These are phyloP conservation scores for Bruchidius siliquastri DNA, from an alignment of 2,888 invertebrate species.

Conservation along the genomic window DNA sequence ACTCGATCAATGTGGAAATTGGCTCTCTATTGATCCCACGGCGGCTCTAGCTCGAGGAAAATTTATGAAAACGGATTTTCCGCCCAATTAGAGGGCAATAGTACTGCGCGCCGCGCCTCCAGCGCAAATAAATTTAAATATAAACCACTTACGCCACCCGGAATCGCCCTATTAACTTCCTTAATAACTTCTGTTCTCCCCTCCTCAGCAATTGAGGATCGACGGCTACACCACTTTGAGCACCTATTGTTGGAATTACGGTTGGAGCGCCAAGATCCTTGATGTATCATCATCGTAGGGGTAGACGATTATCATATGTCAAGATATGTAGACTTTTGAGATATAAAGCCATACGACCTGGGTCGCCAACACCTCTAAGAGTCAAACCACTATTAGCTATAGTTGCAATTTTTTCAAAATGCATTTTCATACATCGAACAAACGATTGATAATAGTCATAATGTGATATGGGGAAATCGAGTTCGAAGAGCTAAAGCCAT, in stretches of 20 bases:
- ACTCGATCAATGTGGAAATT: neutral
- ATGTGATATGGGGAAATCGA: no score
- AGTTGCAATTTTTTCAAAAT: no score
- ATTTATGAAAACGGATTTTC: neutral
- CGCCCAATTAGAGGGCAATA: neutral
- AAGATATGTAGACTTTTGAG: no score
- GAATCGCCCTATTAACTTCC: constrained; percentile 1
- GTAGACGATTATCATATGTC: no score
- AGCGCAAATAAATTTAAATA: neutral
- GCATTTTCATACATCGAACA: no score
- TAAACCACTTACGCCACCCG: neutral
- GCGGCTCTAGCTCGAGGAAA: neutral
- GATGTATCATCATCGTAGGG: no score
- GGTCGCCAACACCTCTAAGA: no score
- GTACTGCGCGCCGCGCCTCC: neutral
- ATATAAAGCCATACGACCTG: no score
- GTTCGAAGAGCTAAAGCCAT: no score
- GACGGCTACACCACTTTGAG: neutral
- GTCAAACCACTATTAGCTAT: no score
- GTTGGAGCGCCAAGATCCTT: neutral
- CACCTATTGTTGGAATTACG: neutral
- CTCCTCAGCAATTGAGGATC: neutral
- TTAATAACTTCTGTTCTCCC: neutral
- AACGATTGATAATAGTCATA: no score
- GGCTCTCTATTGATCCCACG: neutral